A percentile compares a stretch with the other conserved stretches of the same genome.
phyloP scores from a whole-genome alignment of 2,113 vertebrate genomes.

The Toxostoma redivivum region DNA sequence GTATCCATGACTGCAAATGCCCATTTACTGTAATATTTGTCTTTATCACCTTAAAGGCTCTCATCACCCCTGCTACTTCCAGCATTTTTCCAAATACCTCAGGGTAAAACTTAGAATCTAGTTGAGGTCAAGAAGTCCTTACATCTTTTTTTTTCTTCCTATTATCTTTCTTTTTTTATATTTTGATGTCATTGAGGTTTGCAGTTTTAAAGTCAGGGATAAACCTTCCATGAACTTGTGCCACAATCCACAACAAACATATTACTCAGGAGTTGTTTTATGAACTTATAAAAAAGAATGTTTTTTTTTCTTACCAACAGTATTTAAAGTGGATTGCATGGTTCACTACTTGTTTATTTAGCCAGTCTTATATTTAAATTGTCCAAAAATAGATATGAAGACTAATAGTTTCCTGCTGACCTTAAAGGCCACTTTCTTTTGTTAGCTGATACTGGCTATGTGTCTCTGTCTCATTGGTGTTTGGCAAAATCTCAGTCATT shows the following conservation, averaged over 20 bases:
- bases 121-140: not conserved
- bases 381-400: not conserved
- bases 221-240: not conserved
- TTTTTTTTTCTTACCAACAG: not conserved
- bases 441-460: not conserved
- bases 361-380: not conserved
- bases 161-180: not conserved
- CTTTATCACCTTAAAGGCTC: not conserved
- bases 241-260: not conserved
- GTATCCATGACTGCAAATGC: not conserved
- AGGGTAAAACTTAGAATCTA: not conserved
- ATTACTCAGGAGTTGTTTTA: not conserved
- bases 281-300: not conserved
- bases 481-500: constrained; percentile 7
- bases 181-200: not conserved
- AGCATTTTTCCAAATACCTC: not conserved
- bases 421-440: not conserved
- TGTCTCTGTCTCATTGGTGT: not conserved
- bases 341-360: not conserved
- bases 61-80: not conserved
- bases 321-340: not conserved
- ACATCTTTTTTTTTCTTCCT: not conserved
- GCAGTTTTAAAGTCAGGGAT: not conserved
- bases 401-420: not conserved
- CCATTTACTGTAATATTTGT: not conserved